Evolutionary conservation across 2,797 vertebrate species (phyloP).

Genomic region (Paramormyrops hopkinsi): DNA sequence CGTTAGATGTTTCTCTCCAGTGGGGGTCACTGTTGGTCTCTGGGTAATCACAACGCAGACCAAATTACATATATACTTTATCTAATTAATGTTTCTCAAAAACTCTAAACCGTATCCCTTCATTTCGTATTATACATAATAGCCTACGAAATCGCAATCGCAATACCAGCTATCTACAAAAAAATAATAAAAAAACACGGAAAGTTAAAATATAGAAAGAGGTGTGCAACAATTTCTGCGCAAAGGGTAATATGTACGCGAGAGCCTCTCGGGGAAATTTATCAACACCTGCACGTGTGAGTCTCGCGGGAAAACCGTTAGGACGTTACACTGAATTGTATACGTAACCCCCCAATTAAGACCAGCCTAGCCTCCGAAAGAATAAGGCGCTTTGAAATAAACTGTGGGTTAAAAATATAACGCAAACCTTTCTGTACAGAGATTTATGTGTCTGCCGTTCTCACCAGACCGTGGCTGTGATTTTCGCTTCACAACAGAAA

Average conservation of each 20-base stretch:
- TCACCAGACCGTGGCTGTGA: background rate
- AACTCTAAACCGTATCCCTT: background rate
- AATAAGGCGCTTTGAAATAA: background rate
- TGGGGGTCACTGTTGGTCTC: conserved; percentile 2
- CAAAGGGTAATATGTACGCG: background rate
- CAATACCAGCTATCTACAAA: background rate
- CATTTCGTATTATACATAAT: background rate
- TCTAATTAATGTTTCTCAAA: background rate
- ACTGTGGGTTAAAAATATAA: background rate
- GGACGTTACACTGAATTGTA: background rate
- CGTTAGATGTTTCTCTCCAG: background rate
- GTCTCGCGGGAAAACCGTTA: background rate
- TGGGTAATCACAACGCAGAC: background rate
- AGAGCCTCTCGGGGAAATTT: background rate
- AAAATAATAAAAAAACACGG: background rate
- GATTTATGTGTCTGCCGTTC: background rate
- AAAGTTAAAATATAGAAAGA: background rate
- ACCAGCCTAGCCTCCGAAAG: background rate
- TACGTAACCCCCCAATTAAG: background rate
- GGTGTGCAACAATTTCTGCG: background rate
- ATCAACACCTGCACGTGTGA: background rate
- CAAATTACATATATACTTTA: background rate
- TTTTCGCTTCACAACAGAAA: conserved; percentile 19
- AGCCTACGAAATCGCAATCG: background rate
- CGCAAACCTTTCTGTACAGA: background rate